Evolutionary conservation across 2,113 vertebrate species (phyloP), one percentile per base, ranked within the genome.

Genomic region (Nesoenas mayeri): DNA sequence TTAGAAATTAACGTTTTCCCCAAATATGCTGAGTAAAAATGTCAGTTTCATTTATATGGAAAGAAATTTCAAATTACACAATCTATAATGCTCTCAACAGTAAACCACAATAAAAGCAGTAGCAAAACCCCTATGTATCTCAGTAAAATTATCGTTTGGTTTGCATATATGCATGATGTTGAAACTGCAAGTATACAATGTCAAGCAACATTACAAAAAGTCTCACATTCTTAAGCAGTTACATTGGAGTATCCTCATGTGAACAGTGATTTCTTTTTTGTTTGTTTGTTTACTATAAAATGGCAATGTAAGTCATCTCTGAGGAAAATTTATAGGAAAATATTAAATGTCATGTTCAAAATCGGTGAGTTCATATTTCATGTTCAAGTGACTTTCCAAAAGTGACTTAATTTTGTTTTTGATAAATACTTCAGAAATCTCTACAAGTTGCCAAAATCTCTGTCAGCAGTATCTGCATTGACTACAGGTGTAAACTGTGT

Each of bases 61-160:
- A 36, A 61, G 47, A 58, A 80, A 36, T 47, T 1, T 0, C 5
- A 15, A 56, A 2, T 67, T 74, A 2, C 2, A 2, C 4, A 34
- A n/a, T 48, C 11, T 13, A 1, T 73, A 15, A 12, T 61, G 51
- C 22, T 78, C 13, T 56, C 11, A 4, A 15, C 16, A 61, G 84
- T 51, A 61, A 93, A 60, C 34, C 53, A 53, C 62, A 51, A 15
- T 31, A 54, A 89, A 73, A 93, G 25, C 12, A 32, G n/a, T 56
- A 18, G 79, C 51, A 38, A 34, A 77, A 8, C 1, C 2, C 6
- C 5, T 12, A 11, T 66, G 40, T 47, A 28, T 77, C 10, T 67
- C 32, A 65, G 31, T 60, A 53, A 40, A 85, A 48, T 79, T 32
- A 9, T 26, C 2, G 11, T 64, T 58, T 34, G 42, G 12, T 51